Evolutionary conservation across 2,113 vertebrate species (phyloP), one percentile per base, ranked within the genome.

Genomic region (Spea multiplicata): DNA sequence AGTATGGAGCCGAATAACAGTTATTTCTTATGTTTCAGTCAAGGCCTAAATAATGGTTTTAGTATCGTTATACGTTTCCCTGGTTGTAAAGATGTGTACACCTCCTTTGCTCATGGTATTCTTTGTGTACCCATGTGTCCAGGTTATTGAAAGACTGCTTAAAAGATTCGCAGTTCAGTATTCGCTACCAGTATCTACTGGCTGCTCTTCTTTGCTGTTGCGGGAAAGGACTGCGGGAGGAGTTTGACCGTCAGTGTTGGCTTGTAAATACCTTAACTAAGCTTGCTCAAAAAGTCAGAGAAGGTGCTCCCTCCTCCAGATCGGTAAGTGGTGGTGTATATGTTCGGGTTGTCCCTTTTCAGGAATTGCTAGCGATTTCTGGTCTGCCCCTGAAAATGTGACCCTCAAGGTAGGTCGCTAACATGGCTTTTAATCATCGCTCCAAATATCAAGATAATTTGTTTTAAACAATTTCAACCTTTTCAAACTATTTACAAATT

Each of bases 141-240:
- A 99, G 97, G 97, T 82, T 98, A 84, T 89, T 99, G 84, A 98
- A 98, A 88, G 97, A 99, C 0, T 91, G 94, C 64, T 93, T 99
- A 9, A 96, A 97, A 88, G 97, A 99, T 85, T 95, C 95, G 0
- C 97, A 98, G 93, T 98, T 98, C 91, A 95, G 93, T n/a, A 95
- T 94, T 82, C 93, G 97, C 0, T 99, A 97, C 86, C 97, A 98
- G 88, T 96, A 96, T 76, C 91, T 98, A 75, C 93, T 98, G 86
- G 97, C 95, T 0, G 97, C 96, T 4, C 85, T 99, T 84, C 88
- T 99, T 9, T 98, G 97, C 91, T 99, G 97, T 83, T 94, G 92
- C 0, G 97, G 97, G 4, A 93, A 94, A 66, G 93, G 94, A 8
- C 92, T 97, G 66, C 84, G 96, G 1, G 96, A 98, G 5, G 94